phyloP scores from a whole-genome alignment of 2,797 vertebrate genomes.

The Columba guinea region DNA sequence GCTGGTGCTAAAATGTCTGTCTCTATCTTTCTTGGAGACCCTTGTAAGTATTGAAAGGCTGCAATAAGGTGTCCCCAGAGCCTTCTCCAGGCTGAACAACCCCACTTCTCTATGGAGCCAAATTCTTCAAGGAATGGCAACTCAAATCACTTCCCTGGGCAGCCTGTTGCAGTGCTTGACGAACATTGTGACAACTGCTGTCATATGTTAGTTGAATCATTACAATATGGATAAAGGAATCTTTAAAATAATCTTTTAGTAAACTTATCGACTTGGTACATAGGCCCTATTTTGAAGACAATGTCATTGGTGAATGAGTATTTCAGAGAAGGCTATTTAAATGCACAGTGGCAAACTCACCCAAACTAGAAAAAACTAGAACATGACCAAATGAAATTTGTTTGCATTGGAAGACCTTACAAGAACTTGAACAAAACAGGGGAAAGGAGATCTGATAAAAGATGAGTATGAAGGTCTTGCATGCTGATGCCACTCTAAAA shows the following conservation, averaged over 20 bases:
- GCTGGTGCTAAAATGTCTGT: neutral
- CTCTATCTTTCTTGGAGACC: neutral
- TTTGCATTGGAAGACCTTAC: neutral
- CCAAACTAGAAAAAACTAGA: neutral
- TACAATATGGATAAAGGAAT: neutral
- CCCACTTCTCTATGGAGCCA: neutral
- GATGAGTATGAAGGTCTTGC: accelerated
- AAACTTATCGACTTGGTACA: neutral
- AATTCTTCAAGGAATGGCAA: neutral
- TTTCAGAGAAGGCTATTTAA: neutral
- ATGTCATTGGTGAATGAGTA: neutral
- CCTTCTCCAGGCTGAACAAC: neutral
- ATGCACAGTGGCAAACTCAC: neutral
- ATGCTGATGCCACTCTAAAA: neutral
- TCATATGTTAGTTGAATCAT: neutral
- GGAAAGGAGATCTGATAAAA: neutral
- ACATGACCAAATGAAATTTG: neutral
- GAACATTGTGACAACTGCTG: neutral
- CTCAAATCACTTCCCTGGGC: neutral
- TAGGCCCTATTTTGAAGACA: neutral
- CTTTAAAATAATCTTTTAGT: neutral
- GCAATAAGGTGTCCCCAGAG: neutral
- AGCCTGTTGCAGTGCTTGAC: neutral
- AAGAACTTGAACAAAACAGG: neutral
- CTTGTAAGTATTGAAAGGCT: neutral